Conservation (phyloP, 2,888 invertebrate species). For the Tanytarsus gracilentus region DNA sequence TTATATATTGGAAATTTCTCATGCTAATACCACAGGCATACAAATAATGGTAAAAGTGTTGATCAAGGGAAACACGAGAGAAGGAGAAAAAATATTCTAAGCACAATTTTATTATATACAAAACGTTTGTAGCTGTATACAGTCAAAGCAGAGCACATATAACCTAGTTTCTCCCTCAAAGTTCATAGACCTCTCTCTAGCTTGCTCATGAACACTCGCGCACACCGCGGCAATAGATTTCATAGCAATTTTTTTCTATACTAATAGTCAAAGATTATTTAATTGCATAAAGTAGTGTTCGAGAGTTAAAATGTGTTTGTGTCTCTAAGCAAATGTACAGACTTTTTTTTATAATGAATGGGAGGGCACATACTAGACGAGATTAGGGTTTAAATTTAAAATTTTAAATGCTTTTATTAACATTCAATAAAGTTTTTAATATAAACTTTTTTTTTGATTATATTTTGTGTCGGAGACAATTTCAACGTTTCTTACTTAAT, state of each 20-base stretch:
- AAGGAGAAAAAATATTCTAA: constrained; percentile 2
- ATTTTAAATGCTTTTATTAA: no score
- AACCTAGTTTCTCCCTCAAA: constrained; percentile 26
- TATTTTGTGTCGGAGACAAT: no score
- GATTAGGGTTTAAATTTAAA: no score
- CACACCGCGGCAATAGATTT: neutral
- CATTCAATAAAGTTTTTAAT: no score
- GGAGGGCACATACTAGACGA: no score
- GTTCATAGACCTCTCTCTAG: constrained; percentile 20
- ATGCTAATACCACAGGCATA: no score
- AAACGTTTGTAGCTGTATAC: constrained; percentile 11
- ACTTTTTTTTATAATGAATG: neutral
- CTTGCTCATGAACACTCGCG: neutral
- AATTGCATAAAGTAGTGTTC: constrained; percentile 11
- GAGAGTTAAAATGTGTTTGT: neutral
- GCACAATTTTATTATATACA: constrained; percentile 14
- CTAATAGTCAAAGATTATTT: constrained; percentile 25
- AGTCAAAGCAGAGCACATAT: constrained; percentile 17
- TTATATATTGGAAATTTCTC: no score
- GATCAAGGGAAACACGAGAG: no score
- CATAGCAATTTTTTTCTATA: constrained; percentile 4
- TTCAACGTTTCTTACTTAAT: no score
- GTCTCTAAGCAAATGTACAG: neutral
- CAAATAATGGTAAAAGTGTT: no score
- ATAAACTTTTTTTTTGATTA: no score